These are phyloP conservation scores for Helobdella robusta DNA, from an alignment of 2,888 invertebrate species.

Conservation along the genomic window DNA sequence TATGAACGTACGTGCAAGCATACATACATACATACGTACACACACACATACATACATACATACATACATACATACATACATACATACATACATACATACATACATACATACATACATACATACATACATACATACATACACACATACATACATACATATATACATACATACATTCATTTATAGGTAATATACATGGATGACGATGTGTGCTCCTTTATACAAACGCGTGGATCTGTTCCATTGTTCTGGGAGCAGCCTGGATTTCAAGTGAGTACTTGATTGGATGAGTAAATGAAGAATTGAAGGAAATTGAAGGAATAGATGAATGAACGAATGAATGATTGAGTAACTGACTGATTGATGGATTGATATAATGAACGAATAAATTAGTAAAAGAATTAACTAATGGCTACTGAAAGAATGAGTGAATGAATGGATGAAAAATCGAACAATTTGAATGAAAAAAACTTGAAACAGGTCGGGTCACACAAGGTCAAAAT, in stretches of 20 bases:
- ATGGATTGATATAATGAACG: too few relatives aligned
- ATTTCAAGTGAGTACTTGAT: slow-evolving; percentile 72
- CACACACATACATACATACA: slow-evolving; percentile 24
- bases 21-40: slow-evolving; percentile 26
- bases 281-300: too few relatives aligned
- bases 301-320: too few relatives aligned
- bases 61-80: slow-evolving; percentile 23
- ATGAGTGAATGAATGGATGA: too few relatives aligned
- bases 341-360: too few relatives aligned
- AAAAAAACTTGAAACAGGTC: too few relatives aligned
- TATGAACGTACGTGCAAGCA: too few relatives aligned
- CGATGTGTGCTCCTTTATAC: slow-evolving; percentile 61
- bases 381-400: too few relatives aligned
- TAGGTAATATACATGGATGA: slow-evolving; percentile 70
- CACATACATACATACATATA: slow-evolving; percentile 22
- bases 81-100: slow-evolving; percentile 22
- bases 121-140: slow-evolving; percentile 4
- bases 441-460: too few relatives aligned
- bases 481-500: slow-evolving; percentile 96
- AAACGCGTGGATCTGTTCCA: slow-evolving; percentile 89
- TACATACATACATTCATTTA: slow-evolving; percentile 12
- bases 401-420: too few relatives aligned
- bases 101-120: slow-evolving; percentile 16
- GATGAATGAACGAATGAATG: too few relatives aligned
- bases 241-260: slow-evolving; percentile 99